Conservation (phyloP, 2,888 invertebrate genomes). For the Drosophila quasianomalipes region DNA sequence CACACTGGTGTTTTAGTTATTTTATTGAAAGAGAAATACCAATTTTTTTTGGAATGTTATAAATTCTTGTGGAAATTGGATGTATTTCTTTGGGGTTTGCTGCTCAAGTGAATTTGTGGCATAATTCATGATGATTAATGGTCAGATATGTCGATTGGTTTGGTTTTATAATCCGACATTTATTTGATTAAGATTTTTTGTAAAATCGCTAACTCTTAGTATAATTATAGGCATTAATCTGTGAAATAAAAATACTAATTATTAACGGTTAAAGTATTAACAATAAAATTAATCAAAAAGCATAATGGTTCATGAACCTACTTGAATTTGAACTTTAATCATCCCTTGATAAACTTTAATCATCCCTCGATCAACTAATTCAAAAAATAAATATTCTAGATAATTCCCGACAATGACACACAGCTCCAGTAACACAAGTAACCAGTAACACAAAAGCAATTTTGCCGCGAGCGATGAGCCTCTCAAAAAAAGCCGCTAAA, state of each 20-base stretch:
- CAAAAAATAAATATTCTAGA: not conserved
- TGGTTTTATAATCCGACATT: too few relatives aligned
- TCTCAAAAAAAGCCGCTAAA: slow-evolving; percentile 10
- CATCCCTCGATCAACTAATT: not conserved
- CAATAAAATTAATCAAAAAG: not conserved
- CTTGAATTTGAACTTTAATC: not conserved
- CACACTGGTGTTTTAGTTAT: slow-evolving; percentile 28
- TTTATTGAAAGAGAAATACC: slow-evolving; percentile 49
- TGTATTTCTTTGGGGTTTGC: not conserved
- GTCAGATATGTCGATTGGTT: not conserved
- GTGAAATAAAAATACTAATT: not conserved
- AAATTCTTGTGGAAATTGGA: slow-evolving; percentile 5
- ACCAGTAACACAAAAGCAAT: slow-evolving; percentile 9
- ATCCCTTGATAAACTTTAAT: not conserved
- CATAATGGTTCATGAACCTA: not conserved
- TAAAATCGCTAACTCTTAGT: not conserved
- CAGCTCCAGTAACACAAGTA: not conserved
- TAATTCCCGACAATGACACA: not conserved
- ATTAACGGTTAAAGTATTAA: not conserved
- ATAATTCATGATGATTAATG: not conserved
- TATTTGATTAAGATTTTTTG: not conserved
- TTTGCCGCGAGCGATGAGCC: slow-evolving; percentile 22
- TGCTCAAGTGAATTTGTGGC: not conserved
- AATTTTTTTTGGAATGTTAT: slow-evolving; percentile 31
- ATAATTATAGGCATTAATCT: not conserved